phyloP scores from a whole-genome alignment of 2,797 vertebrate genomes.

The Catamblyrhynchus diadema region DNA sequence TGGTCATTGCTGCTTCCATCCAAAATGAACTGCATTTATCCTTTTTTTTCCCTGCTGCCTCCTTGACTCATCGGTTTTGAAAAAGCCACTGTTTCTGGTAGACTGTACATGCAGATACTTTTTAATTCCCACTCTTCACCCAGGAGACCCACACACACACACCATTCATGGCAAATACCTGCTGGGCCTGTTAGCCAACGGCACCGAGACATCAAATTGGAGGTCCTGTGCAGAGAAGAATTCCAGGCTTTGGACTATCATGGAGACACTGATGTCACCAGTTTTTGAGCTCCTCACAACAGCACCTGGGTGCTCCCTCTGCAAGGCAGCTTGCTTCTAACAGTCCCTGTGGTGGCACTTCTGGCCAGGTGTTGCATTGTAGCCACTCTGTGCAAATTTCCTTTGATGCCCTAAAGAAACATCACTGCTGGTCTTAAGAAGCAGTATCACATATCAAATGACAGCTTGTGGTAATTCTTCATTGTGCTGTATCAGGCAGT shows the following conservation, averaged over 20 bases:
- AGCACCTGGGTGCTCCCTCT: background rate
- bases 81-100: background rate
- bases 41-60: background rate
- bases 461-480: background rate
- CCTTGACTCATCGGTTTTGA: background rate
- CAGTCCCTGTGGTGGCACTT: background rate
- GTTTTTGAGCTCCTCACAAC: background rate
- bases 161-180: background rate
- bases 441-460: background rate
- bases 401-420: background rate
- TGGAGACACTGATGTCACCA: background rate
- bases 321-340: background rate
- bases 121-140: conserved; percentile 22
- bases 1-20: conserved; percentile 12
- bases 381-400: background rate
- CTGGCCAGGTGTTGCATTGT: background rate
- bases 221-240: background rate
- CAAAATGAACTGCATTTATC: conserved; percentile 1
- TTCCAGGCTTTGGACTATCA: background rate
- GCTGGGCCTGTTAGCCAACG: conserved; percentile 5
- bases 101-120: background rate
- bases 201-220: background rate
- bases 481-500: background rate
- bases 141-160: background rate
- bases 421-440: background rate